Evolutionary conservation across 2,113 vertebrate genomes (phyloP), one percentile per base, ranked within the genome.

Genomic region (Acanthochromis polyacanthus): DNA sequence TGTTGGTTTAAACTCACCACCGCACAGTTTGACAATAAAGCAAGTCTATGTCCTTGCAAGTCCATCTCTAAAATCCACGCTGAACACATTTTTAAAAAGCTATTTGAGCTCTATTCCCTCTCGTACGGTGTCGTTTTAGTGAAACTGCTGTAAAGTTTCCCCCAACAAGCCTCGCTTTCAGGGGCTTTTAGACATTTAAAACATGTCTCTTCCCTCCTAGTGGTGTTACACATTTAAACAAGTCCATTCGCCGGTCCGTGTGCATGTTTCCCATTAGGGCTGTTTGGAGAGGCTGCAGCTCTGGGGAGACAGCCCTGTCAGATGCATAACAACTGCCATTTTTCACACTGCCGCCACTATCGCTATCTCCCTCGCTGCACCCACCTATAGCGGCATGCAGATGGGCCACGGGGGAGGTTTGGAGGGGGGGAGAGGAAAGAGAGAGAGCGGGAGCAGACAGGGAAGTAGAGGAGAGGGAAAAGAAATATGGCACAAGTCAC

Each of bases 311-410:
- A 61, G 79, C 53, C 73, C 90, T 92, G 89, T 93, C 91, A 88
- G 89, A 90, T 89, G 84, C 82, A 92, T 94, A 92, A 92, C 90
- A 92, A 88, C 91, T 82, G 52, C 89, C 88, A 89, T 94, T 91
- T 93, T 87, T 92, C 91, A 92, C 88, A 89, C 81, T 59, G 63
- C 88, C 82, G 53, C 84, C 85, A 60, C 85, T 88, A 80, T 82
- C 56, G 63, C 82, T 91, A 85, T 89, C 87, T 83, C 45, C 71
- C 86, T 81, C 53, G 12, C 84, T 81, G 88, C 89, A 89, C 70
- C 76, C 83, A 88, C 84, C 88, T 86, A 84, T 83, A 62, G 83
- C 73, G 50, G 86, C 82, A 89, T 92, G 89, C 86, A 91, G 88
- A 93, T 91, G 85, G 83, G 79, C 83, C 71, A 11, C 5, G 20